A percentile compares a stretch with the other conserved stretches of the same genome.
These are phyloP conservation scores for Lochmaea capreae DNA, from an alignment of 2,888 invertebrate species.

Conservation along the genomic window DNA sequence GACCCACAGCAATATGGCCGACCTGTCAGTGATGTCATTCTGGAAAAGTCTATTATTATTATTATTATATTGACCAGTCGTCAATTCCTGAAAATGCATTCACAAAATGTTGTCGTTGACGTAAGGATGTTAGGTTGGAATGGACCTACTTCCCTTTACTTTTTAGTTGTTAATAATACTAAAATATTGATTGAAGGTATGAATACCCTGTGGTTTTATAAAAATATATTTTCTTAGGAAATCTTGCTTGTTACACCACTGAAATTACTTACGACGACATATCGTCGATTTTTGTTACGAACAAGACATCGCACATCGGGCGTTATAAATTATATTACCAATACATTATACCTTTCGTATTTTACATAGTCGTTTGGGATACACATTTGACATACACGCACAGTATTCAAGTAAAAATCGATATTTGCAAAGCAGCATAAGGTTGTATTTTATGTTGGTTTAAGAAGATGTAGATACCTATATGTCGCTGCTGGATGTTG, in stretches of 20 bases:
- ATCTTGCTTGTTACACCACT: slow-evolving; percentile 1
- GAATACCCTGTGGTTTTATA: no score
- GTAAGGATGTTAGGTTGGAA: no score
- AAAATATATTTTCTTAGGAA: background rate
- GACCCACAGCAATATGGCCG: no score
- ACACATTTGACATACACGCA: slow-evolving; percentile 4
- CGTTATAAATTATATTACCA: slow-evolving; percentile 32
- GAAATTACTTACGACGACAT: slow-evolving; percentile 2
- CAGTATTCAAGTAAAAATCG: background rate
- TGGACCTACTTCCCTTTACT: no score
- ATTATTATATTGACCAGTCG: no score
- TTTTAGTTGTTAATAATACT: no score
- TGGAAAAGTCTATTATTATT: no score
- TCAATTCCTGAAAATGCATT: no score
- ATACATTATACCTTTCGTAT: slow-evolving; percentile 25
- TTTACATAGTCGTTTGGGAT: slow-evolving; percentile 7
- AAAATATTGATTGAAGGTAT: no score
- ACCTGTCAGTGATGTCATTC: no score
- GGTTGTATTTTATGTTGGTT: slow-evolving; percentile 33
- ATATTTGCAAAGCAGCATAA: slow-evolving; percentile 14
- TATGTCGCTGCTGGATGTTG: slow-evolving; percentile 20
- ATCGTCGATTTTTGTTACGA: slow-evolving; percentile 14
- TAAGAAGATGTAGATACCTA: slow-evolving; percentile 16
- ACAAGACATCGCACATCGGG: slow-evolving; percentile 23
- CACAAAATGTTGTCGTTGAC: no score